phyloP scores from a whole-genome alignment of 1,140 invertebrate species.

The Brachionus paranguensis region DNA sequence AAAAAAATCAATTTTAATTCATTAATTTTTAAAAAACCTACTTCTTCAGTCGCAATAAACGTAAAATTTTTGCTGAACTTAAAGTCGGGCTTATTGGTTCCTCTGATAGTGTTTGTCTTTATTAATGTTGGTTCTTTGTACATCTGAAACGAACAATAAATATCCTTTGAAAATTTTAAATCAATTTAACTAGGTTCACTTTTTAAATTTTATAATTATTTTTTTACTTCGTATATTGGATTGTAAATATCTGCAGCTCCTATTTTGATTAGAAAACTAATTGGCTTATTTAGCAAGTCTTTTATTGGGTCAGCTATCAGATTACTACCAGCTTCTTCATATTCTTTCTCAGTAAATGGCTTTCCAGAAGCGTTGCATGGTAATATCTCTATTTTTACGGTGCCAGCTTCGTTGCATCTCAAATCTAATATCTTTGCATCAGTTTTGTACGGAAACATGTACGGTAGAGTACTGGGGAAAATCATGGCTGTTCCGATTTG shows the following conservation, averaged over 20 bases:
- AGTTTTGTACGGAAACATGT: constrained; percentile 55
- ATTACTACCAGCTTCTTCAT: constrained; percentile 44
- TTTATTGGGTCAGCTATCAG: constrained; percentile 57
- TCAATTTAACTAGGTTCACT: background rate
- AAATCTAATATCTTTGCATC: constrained; percentile 59
- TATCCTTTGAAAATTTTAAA: background rate
- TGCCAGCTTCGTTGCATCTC: constrained; percentile 58
- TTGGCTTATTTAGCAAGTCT: constrained; percentile 46
- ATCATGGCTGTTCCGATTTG: constrained; percentile 61
- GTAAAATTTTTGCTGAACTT: constrained; percentile 21
- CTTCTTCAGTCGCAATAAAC: background rate
- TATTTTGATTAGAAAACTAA: constrained; percentile 21
- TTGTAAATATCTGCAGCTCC: background rate
- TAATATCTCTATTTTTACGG: constrained; percentile 58
- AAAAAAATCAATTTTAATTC: background rate
- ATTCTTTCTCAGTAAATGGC: constrained; percentile 58
- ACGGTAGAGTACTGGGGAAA: constrained; percentile 60
- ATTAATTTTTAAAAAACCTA: background rate
- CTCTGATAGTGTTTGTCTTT: background rate
- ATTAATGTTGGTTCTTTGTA: background rate
- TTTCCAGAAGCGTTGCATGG: constrained; percentile 56
- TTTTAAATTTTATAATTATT: background rate
- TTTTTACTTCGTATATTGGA: constrained; percentile 29
- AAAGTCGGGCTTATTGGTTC: constrained; percentile 5
- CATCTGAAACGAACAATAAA: constrained; percentile 29